Percentiles rank a stretch among this genome's conserved stretches.
Conservation (phyloP, 2,113 vertebrate species). For the Odocoileus hemionus region DNA sequence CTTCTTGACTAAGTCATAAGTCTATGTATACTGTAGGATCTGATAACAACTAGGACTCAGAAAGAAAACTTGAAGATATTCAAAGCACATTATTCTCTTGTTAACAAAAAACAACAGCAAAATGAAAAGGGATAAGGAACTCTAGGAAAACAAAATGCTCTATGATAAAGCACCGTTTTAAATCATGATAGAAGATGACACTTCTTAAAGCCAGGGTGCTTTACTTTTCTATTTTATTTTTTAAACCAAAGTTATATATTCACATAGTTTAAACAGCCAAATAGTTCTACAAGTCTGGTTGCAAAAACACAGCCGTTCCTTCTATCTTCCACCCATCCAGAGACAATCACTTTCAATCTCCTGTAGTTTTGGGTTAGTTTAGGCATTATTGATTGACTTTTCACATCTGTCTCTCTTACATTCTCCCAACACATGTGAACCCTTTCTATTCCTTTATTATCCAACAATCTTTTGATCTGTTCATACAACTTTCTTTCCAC, state of each 20-base stretch:
- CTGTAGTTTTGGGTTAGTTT: not conserved
- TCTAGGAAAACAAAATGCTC: not conserved
- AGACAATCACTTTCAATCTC: not conserved
- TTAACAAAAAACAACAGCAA: not conserved
- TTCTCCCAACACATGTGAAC: not conserved
- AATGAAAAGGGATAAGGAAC: not conserved
- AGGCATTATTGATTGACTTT: not conserved
- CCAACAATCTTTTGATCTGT: not conserved
- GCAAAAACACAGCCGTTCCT: not conserved
- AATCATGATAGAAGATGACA: not conserved
- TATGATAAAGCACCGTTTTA: not conserved
- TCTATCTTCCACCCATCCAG: not conserved
- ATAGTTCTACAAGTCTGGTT: not conserved
- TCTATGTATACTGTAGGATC: not conserved
- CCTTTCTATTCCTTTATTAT: not conserved
- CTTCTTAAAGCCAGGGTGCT: not conserved
- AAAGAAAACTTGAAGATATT: not conserved
- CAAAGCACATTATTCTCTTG: not conserved
- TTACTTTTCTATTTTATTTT: not conserved
- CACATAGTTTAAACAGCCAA: not conserved
- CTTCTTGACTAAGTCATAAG: not conserved
- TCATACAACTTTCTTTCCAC: not conserved
- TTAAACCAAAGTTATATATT: not conserved
- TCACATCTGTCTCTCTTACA: not conserved
- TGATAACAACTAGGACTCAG: not conserved